Base-by-base conservation (phyloP, 2,797 vertebrate genomes). In the Macrochelys suwanniensis region DNA sequence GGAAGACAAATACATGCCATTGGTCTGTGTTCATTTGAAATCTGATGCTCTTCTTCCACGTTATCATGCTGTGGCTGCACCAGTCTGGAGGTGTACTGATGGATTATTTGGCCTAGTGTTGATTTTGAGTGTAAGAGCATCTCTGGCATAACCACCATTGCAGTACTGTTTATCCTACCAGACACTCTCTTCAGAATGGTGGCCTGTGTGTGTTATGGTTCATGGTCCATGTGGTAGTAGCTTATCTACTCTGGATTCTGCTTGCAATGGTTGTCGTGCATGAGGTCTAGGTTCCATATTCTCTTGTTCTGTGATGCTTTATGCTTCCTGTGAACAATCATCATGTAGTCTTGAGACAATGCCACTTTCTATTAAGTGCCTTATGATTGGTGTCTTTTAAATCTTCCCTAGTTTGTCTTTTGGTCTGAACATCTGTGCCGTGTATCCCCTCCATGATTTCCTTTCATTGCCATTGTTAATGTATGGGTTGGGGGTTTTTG, bases 341-440 rank as follows among this genome's bases (percentile, higher is more conserved):
- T 45, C 42, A 45, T 65, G 13, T n/a, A 65, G 61, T 94, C 80
- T 82, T 94, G 81, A 94, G 91, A 92, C 95, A 96, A 94, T 90
- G 78, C 90, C 0, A 0, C 90, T 94, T 94, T 95, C 93, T 88
- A 87, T 93, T 94, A 96, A 93, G 96, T 89, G 82, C 93, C 87
- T 93, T 97, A 90, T 96, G 96, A 89, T 82, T 0, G 1, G 89
- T 96, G 96, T 97, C 95, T 95, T 95, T 96, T 95, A 97, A 97
- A 95, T 83, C 83, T 95, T 94, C 94, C 93, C 97, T 97, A 95
- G 93, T 96, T 96, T 93, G 57, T 97, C 92, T 96, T 95, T 89
- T 87, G 61, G 16, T 65, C 61, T n/a, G 33, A 65, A 65, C 61
- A n/a, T n/a, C 61, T n/a, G 61, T 65, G 33, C 33, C 16, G 2